These are phyloP conservation scores for Olivierus martensii DNA, from an alignment of 1,140 invertebrate genomes.

Conservation along the genomic window DNA sequence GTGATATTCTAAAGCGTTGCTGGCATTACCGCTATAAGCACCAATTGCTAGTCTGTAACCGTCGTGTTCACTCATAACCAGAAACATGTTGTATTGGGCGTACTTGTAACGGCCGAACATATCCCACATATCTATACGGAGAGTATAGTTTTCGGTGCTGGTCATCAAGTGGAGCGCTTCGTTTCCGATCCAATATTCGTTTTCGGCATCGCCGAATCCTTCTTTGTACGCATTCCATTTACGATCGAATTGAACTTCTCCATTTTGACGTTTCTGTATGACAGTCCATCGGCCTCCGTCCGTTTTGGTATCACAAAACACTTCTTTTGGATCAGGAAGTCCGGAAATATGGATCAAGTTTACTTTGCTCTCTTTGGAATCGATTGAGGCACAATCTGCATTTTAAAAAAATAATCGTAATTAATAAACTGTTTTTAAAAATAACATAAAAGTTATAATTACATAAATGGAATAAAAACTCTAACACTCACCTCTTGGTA, in stretches of 20 bases:
- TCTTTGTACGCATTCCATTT: constrained; percentile 35
- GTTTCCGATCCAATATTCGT: constrained; percentile 37
- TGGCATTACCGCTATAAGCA: constrained; percentile 44
- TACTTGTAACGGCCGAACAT: constrained; percentile 33
- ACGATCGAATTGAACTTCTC: constrained; percentile 36
- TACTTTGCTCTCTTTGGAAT: constrained; percentile 31
- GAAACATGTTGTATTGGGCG: constrained; percentile 48
- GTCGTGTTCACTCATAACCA: constrained; percentile 45
- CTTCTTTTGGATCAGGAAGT: constrained; percentile 45
- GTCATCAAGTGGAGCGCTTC: constrained; percentile 34
- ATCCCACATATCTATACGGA: constrained; percentile 49
- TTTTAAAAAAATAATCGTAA: neutral
- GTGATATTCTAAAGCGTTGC: constrained; percentile 51
- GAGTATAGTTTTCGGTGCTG: constrained; percentile 34
- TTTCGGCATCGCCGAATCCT: constrained; percentile 32
- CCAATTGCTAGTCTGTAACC: constrained; percentile 47
- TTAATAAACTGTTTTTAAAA: neutral
- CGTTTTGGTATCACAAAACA: constrained; percentile 49
- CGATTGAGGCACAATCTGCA: neutral
- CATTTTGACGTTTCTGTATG: constrained; percentile 63
- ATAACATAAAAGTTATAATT: too few relatives aligned
- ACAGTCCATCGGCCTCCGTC: constrained; percentile 57
- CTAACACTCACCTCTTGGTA: constrained; percentile 4
- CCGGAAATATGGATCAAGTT: constrained; percentile 55
- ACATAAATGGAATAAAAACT: neutral